Conservation (phyloP, 2,888 invertebrate genomes). For the Xestia sexstrigata region DNA sequence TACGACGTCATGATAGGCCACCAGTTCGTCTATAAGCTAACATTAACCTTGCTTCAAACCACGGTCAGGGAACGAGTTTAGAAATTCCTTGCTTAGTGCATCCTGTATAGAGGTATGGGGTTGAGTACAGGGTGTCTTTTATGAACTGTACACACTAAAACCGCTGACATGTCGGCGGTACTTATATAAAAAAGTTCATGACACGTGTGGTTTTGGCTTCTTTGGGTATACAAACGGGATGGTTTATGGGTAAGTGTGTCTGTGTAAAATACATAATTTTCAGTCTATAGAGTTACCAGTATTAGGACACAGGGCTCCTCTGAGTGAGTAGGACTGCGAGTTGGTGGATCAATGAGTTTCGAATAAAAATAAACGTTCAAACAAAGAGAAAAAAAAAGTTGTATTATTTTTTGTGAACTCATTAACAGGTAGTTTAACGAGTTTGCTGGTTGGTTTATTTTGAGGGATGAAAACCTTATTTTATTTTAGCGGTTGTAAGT, state of each 20-base stretch:
- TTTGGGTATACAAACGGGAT: too few relatives aligned
- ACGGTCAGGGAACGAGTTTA: not conserved
- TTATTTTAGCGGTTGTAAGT: not conserved
- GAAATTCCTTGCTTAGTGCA: not conserved
- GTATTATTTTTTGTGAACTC: constrained; percentile 4
- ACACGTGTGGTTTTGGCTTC: too few relatives aligned
- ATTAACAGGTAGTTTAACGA: constrained; percentile 15
- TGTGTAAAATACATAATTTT: too few relatives aligned
- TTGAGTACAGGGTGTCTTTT: too few relatives aligned
- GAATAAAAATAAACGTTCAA: not conserved
- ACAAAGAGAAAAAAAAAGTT: constrained; percentile 1
- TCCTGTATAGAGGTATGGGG: not conserved
- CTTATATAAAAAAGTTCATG: too few relatives aligned
- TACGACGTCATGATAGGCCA: too few relatives aligned
- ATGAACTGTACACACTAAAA: too few relatives aligned
- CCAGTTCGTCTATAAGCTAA: not conserved
- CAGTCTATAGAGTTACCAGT: too few relatives aligned
- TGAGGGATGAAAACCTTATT: not conserved
- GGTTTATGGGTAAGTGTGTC: too few relatives aligned
- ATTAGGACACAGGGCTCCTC: not conserved
- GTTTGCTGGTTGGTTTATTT: constrained; percentile 10
- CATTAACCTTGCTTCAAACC: not conserved
- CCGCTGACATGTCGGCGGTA: too few relatives aligned
- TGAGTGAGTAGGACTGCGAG: too few relatives aligned
- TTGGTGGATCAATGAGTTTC: not conserved